Evolutionary conservation across 2,888 invertebrate genomes (phyloP), one percentile per base, ranked within the genome.

Genomic region (Dasypogon diadema): DNA sequence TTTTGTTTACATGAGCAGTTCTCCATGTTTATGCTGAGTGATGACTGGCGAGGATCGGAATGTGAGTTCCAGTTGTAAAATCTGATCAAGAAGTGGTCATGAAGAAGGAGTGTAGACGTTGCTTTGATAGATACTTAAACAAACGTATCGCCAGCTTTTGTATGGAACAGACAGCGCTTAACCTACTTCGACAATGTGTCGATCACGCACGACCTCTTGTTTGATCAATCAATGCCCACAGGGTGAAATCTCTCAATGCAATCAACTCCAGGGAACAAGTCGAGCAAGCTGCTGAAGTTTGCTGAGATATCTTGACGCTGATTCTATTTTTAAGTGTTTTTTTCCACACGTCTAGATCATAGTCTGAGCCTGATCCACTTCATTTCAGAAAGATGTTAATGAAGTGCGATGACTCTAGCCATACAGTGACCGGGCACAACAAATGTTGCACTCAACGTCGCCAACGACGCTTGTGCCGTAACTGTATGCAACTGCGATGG

Each of bases 131-230:
- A n/a, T n/a, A n/a, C n/a, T n/a, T n/a, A n/a, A n/a, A n/a, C n/a
- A n/a, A n/a, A n/a, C n/a, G n/a, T n/a, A n/a, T n/a, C n/a, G n/a
- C n/a, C n/a, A n/a, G n/a, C n/a, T n/a, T n/a, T n/a, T n/a, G n/a
- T n/a, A n/a, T n/a, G n/a, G n/a, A n/a, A n/a, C n/a, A n/a, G 58
- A 26, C 58, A 30, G 5, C 58, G 30, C 24, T 58, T 58, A 58
- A 58, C 58, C 58, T 30, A 58, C 14, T 34, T 58, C 16, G 58
- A 26, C 26, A 58, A 34, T 34, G 58, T 30, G 30, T 30, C 58
- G 58, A 58, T 58, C 34, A 34, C 58, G 58, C 30, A 58, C 30
- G 58, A 58, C 58, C 58, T 58, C 30, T 30, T 16, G 16, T 30
- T 58, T 30, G 34, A 58, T 34, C 34, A 16, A 58, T 58, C 58